Percentiles rank a stretch among this genome's conserved stretches.
Evolutionary conservation across 2,888 invertebrate genomes (phyloP).

Genomic region (Colostygia pectinataria): DNA sequence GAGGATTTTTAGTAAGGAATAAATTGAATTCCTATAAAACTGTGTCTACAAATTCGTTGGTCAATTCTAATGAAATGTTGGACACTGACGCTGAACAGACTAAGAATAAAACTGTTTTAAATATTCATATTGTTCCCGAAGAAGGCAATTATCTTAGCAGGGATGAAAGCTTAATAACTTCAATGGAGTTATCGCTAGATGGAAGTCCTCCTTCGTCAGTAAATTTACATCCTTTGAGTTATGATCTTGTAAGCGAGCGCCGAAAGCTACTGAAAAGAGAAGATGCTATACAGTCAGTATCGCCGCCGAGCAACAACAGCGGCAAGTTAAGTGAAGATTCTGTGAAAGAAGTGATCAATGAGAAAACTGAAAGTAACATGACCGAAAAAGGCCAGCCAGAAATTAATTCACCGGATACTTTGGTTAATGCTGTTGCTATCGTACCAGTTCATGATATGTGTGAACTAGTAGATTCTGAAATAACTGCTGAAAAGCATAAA

Average conservation of each 20-base stretch:
- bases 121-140: constrained; percentile 75
- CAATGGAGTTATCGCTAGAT: constrained; percentile 71
- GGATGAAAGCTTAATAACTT: constrained; percentile 71
- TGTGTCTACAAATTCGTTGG: constrained; percentile 60
- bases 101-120: constrained; percentile 68
- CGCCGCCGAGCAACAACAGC: constrained; percentile 75
- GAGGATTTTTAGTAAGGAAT: constrained; percentile 86
- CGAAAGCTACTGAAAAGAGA: constrained; percentile 76
- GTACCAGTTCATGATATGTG: constrained; percentile 36
- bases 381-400: constrained; percentile 22
- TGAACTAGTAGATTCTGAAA: constrained; percentile 29
- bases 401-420: constrained; percentile 37
- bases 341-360: constrained; percentile 52
- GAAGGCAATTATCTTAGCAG: constrained; percentile 64
- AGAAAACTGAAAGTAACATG: constrained; percentile 28
- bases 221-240: constrained; percentile 70
- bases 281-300: constrained; percentile 77
- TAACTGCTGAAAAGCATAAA: constrained; percentile 27
- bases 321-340: constrained; percentile 77
- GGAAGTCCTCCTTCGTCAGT: constrained; percentile 68
- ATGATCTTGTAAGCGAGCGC: constrained; percentile 65
- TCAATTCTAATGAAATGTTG: constrained; percentile 60
- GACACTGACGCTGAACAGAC: constrained; percentile 59
- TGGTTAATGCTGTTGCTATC: constrained; percentile 43
- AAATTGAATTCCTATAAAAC: constrained; percentile 71